Evolutionary conservation across 2,113 vertebrate genomes (phyloP).

Genomic region (Myrmophylax atrothorax): DNA sequence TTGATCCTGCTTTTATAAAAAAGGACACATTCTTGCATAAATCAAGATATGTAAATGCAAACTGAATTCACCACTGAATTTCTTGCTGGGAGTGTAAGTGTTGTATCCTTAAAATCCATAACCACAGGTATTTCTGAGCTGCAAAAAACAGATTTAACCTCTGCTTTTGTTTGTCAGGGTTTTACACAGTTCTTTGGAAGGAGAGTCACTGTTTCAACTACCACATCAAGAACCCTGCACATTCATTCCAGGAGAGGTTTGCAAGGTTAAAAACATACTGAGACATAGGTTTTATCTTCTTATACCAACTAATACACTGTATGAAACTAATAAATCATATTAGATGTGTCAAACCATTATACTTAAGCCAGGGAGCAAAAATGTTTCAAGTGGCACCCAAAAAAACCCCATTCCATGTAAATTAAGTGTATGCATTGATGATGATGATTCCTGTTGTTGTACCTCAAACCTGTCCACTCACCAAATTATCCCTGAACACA

Average conservation of each 20-base stretch:
- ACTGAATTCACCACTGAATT: background rate
- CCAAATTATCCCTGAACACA: background rate
- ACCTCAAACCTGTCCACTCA: background rate
- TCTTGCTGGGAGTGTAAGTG: background rate
- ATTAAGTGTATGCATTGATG: background rate
- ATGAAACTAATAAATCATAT: background rate
- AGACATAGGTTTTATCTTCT: background rate
- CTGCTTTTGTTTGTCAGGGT: background rate
- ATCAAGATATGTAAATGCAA: background rate
- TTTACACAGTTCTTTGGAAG: background rate
- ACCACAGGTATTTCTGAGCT: conserved; percentile 29
- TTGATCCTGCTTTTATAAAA: background rate
- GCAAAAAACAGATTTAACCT: background rate
- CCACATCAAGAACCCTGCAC: background rate
- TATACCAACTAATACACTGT: background rate
- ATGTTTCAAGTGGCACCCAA: background rate
- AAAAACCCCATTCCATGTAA: background rate
- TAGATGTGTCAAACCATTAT: background rate
- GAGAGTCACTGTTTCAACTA: background rate
- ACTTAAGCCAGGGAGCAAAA: background rate
- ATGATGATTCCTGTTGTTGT: background rate
- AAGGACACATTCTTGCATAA: background rate
- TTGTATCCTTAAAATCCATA: background rate
- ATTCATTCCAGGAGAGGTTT: background rate
- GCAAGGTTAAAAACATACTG: background rate